These are phyloP conservation scores for Pelmatolapia mariae DNA, from an alignment of 2,113 vertebrate genomes.

Conservation along the genomic window DNA sequence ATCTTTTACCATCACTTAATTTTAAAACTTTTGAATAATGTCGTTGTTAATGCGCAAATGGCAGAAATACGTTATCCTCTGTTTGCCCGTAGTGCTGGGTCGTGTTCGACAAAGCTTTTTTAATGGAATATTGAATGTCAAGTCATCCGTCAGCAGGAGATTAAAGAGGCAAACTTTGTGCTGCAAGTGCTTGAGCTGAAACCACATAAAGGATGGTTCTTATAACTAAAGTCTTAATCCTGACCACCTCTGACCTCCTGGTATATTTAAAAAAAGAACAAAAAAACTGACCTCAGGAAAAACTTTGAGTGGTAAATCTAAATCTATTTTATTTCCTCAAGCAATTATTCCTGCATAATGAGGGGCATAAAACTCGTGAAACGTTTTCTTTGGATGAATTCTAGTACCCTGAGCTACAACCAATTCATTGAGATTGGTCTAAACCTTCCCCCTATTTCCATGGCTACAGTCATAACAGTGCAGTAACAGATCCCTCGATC, in stretches of 20 bases:
- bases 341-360: background rate
- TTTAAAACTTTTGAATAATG: conserved; percentile 1
- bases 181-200: conserved; percentile 3
- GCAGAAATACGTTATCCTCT: background rate
- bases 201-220: background rate
- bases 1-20: background rate
- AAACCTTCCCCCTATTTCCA: background rate
- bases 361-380: background rate
- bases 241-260: conserved; percentile 28
- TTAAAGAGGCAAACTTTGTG: conserved; percentile 28
- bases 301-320: background rate
- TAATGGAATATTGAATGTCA: conserved; percentile 36
- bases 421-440: background rate
- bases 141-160: conserved; percentile 40
- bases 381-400: background rate
- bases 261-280: background rate
- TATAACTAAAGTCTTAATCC: conserved; percentile 7
- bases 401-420: background rate
- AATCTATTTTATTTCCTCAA: background rate
- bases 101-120: background rate
- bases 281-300: background rate
- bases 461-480: conserved; percentile 28
- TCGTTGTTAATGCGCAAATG: background rate
- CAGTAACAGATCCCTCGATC: background rate
- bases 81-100: background rate